Evolutionary conservation across 2,888 invertebrate species (phyloP), one percentile per base, ranked within the genome.

Genomic region (Incurvaria masculella): DNA sequence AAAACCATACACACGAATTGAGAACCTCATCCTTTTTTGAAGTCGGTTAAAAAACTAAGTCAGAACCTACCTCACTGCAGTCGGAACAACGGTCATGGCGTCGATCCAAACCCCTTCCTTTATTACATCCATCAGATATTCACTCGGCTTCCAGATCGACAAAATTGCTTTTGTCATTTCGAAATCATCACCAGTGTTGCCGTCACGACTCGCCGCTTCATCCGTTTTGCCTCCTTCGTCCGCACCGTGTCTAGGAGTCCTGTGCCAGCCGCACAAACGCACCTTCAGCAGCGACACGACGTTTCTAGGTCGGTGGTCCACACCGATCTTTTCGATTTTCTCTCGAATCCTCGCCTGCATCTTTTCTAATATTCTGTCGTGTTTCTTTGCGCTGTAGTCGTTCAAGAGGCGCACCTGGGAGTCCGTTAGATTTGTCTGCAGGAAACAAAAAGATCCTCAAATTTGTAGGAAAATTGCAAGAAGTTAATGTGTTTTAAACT

Each of bases 111-210:
- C 62, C 4, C 85, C 85, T 69, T 91, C 90, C 55, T 72, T 81
- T 1, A 89, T 64, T 5, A 82, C 60, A 17, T 81, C 72, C 14
- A 73, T 53, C 16, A 86, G 66, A 2, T 82, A 82, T 20, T 87
- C 86, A 16, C 73, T 75, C 0, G 88, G 87, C 46, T 83, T 80
- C 91, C 91, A 92, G 50, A 91, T 72, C 6, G 86, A 85, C 55
- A 90, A 65, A 59, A 81, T 64, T 4, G 74, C 79, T 48, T 61
- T 61, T 21, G 60, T 60, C 4, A 64, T 52, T 2, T 79, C 23
- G 72, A 57, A 10, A 81, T 60, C 23, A 73, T 64, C 47, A 33
- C 33, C 33, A 14, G 8, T 33, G 8, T 33, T 14, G 4, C 14
- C 14, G 4, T 33, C 33, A 14, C 11, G 33, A 33, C 14, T 33